A percentile compares a stretch with the other conserved stretches of the same genome.
Evolutionary conservation across 2,113 vertebrate species (phyloP).

Genomic region (Pyxicephalus adspersus): DNA sequence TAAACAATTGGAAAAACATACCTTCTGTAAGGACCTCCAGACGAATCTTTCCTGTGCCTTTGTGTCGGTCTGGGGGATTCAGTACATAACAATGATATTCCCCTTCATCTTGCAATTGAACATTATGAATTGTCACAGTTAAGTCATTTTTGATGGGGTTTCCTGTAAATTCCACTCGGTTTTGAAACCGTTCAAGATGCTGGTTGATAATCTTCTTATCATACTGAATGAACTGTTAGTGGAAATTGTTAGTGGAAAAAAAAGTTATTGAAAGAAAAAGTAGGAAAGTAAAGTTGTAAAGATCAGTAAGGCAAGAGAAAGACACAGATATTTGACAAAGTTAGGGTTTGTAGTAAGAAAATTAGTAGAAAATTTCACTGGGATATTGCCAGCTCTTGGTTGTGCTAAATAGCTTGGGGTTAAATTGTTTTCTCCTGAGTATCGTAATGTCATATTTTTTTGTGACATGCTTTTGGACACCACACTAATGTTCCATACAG

Average conservation of each 20-base stretch:
- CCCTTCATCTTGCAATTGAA: constrained; percentile 85
- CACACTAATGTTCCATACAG: no score
- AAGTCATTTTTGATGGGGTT: constrained; percentile 90
- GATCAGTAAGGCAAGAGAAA: background rate
- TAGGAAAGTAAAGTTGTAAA: background rate
- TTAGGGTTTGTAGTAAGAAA: no score
- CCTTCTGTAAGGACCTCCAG: constrained; percentile 86
- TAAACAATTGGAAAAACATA: constrained; percentile 65
- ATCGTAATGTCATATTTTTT: no score
- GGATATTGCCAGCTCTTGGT: no score
- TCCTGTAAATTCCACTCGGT: constrained; percentile 87
- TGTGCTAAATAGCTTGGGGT: no score
- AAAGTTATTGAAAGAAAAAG: background rate
- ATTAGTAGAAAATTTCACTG: no score
- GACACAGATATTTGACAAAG: background rate
- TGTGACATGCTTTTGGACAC: no score
- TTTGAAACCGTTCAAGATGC: constrained; percentile 80
- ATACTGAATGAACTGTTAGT: constrained; percentile 85
- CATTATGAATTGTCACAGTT: constrained; percentile 85
- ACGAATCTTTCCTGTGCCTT: constrained; percentile 78
- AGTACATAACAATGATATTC: constrained; percentile 88
- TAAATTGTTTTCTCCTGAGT: no score
- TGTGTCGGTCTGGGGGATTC: constrained; percentile 91
- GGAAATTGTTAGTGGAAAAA: background rate
- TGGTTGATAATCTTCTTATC: constrained; percentile 82